These are phyloP conservation scores for Sitta europaea DNA, from an alignment of 2,113 vertebrate genomes.

Conservation along the genomic window DNA sequence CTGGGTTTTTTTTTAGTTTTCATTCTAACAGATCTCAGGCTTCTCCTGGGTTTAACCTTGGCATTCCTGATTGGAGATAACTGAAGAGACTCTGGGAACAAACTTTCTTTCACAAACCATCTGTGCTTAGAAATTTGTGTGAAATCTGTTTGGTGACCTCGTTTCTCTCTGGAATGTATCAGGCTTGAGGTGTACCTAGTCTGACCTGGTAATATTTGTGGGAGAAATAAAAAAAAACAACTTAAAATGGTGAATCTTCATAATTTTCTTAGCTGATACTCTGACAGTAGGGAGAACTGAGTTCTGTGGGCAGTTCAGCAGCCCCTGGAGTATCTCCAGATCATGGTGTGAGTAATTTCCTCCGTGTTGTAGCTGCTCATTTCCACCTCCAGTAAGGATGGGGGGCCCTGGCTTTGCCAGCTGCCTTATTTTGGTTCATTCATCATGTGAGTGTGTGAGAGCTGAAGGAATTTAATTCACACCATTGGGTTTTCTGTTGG, in stretches of 20 bases:
- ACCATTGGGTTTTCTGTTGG: fast-evolving
- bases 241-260: neutral
- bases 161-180: neutral
- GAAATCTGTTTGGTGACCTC: neutral
- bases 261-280: neutral
- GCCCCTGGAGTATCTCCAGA: neutral
- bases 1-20: neutral
- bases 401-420: neutral
- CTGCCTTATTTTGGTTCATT: neutral
- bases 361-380: neutral
- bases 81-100: neutral
- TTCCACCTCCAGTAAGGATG: neutral
- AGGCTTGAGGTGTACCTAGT: neutral
- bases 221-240: neutral
- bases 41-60: neutral
- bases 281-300: neutral
- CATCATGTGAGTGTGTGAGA: fast-evolving
- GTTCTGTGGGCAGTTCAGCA: neutral
- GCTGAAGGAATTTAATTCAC: neutral
- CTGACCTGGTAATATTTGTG: neutral
- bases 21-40: neutral
- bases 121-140: neutral
- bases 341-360: neutral
- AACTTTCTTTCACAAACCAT: neutral
- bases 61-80: neutral